These are phyloP conservation scores for Hyles vespertilio DNA, from an alignment of 1,140 invertebrate species.

Conservation along the genomic window DNA sequence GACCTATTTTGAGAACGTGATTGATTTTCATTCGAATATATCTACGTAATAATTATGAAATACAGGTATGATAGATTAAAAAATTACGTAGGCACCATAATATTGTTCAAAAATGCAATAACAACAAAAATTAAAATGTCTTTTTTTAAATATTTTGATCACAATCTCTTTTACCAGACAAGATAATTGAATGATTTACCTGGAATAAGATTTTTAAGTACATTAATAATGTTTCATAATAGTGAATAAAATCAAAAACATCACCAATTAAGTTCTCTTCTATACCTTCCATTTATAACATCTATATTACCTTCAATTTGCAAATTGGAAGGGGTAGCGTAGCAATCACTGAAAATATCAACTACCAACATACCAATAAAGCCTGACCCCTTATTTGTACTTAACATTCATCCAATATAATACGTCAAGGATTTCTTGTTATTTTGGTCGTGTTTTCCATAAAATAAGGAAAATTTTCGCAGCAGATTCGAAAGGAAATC, in stretches of 20 bases:
- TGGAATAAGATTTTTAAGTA: too few species aligned
- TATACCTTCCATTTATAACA: constrained; percentile 40
- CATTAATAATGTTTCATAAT: too few species aligned
- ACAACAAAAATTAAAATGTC: background rate
- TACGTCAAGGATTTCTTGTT: constrained; percentile 17
- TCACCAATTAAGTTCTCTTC: constrained; percentile 8
- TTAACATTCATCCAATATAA: constrained; percentile 7
- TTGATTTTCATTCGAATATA: too few species aligned
- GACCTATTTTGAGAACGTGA: too few species aligned
- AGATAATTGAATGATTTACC: too few species aligned
- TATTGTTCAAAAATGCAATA: background rate
- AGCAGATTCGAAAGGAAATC: constrained; percentile 62
- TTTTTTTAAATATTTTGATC: too few species aligned
- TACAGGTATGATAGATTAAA: too few species aligned
- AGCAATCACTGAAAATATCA: constrained; percentile 39
- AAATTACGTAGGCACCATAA: background rate
- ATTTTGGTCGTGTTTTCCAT: constrained; percentile 35
- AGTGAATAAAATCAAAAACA: too few species aligned
- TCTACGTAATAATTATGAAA: too few species aligned
- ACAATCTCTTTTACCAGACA: too few species aligned
- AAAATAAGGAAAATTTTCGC: constrained; percentile 48
- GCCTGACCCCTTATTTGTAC: constrained; percentile 18
- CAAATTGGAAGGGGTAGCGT: constrained; percentile 38
- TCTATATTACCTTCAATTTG: constrained; percentile 41
- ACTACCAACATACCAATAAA: constrained; percentile 29